Evolutionary conservation across 2,113 vertebrate genomes (phyloP), one percentile per base, ranked within the genome.

Genomic region (Oostethus manadensis): DNA sequence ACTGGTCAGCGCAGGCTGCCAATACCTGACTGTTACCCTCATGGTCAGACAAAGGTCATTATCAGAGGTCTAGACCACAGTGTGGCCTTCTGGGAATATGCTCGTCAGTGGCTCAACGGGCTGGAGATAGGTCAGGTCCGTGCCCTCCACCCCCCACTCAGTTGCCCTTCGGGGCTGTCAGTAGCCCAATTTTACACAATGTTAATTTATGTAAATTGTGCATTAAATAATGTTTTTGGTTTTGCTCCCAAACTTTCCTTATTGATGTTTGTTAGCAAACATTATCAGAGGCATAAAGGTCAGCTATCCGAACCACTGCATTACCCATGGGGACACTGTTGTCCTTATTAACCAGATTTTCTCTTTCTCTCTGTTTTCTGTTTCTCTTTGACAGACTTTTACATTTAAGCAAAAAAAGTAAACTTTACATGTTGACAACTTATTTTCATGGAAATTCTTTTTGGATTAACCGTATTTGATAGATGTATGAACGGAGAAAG

Each of bases 1-100:
- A 81, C 62, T 68, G 77, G 74, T 78, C 82, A 65, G 78, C 17
- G 4, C 18, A 66, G 67, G 71, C 76, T 88, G 88, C 79, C 84
- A 71, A 87, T 89, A 87, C 81, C 81, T 84, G 84, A 87, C 82
- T 72, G 5, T 51, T 64, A 58, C 74, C 64, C 76, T 87, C 85
- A 84, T 23, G 60, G 62, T 67, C 71, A 73, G 76, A 76, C 78
- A 68, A 81, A 84, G 83, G 86, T 88, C 86, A 89, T 88, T 88
- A 86, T 85, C 82, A 82, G 78, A 67, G 79, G 68, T 78, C 63
- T 63, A 57, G 85, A 76, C 72, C 63, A 58, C 56, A 14, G 13
- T 47, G 54, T 68, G 73, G 81, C 80, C 86, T 79, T 84, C 51
- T 50, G 88, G 83, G 88, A 88, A 71, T 77, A 66, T 61, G 63